Percentiles rank a stretch among this genome's conserved stretches.
Conservation (phyloP, 2,113 vertebrate species). For the Seriola aureovittata region DNA sequence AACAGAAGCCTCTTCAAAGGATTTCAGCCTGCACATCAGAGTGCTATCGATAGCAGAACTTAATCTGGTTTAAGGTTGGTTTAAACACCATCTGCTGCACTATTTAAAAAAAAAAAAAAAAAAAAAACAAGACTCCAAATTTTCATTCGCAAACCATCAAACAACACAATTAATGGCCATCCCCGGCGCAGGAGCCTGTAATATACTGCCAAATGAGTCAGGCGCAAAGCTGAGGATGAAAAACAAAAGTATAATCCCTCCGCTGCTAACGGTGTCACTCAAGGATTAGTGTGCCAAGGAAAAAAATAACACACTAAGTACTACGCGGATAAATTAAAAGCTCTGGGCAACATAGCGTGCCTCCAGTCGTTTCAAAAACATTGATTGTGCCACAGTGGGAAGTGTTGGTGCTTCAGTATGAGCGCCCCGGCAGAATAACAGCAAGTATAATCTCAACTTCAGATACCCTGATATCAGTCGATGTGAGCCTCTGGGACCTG, state of each 20-base stretch:
- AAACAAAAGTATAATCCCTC: conserved; percentile 82
- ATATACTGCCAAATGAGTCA: conserved; percentile 61
- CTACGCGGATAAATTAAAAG: conserved; percentile 70
- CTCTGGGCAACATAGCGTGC: conserved; percentile 38
- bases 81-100: conserved; percentile 67
- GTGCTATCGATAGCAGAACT: conserved; percentile 56
- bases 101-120: conserved; percentile 5
- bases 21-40: conserved; percentile 32
- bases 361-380: conserved; percentile 29
- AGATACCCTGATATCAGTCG: conserved; percentile 37
- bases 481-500: conserved; percentile 38
- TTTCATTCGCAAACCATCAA: conserved; percentile 32
- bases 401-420: conserved; percentile 15
- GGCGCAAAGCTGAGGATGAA: conserved; percentile 62
- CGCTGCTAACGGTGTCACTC: conserved; percentile 81
- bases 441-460: conserved; percentile 61
- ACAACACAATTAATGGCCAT: conserved; percentile 57
- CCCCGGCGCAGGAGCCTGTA: conserved; percentile 10
- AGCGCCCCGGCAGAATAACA: conserved; percentile 30
- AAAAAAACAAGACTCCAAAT: conserved; percentile 14
- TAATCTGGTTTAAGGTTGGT: conserved; percentile 65
- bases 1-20: conserved; percentile 22
- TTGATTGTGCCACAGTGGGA: conserved; percentile 22
- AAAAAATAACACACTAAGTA: conserved; percentile 72
- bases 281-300: conserved; percentile 78